A percentile compares a stretch with the other conserved stretches of the same genome.
phyloP scores from a whole-genome alignment of 2,113 vertebrate genomes.

The Numida meleagris region DNA sequence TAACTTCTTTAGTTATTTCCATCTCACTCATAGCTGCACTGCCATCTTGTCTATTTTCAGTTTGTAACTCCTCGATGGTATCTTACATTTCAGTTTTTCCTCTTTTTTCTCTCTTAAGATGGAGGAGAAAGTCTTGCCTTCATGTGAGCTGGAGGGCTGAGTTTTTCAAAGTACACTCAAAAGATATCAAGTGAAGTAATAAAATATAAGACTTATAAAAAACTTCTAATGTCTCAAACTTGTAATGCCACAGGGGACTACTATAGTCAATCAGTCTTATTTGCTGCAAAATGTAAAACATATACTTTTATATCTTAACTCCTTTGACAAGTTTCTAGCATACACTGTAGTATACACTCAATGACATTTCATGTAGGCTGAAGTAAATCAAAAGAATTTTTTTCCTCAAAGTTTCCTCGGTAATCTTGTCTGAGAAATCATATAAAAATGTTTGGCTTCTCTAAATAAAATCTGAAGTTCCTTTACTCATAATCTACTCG shows the following conservation, averaged over 20 bases:
- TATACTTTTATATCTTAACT: neutral
- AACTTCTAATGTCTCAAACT: neutral
- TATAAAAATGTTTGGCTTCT: neutral
- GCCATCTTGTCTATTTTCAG: neutral
- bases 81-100: neutral
- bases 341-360: neutral
- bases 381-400: neutral
- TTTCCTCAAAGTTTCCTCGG: neutral
- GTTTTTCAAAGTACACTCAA: neutral
- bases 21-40: neutral
- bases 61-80: neutral
- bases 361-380: neutral
- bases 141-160: neutral
- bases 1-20: neutral
- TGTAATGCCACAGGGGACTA: neutral
- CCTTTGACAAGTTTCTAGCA: neutral
- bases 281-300: neutral
- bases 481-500: neutral
- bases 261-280: neutral
- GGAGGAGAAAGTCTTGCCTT: neutral
- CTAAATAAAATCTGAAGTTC: neutral
- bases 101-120: neutral
- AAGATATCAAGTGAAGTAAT: neutral
- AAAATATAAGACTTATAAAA: neutral
- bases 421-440: neutral